Conservation (phyloP, 2,797 vertebrate species). For the Acrossocheilus wenchowensis region DNA sequence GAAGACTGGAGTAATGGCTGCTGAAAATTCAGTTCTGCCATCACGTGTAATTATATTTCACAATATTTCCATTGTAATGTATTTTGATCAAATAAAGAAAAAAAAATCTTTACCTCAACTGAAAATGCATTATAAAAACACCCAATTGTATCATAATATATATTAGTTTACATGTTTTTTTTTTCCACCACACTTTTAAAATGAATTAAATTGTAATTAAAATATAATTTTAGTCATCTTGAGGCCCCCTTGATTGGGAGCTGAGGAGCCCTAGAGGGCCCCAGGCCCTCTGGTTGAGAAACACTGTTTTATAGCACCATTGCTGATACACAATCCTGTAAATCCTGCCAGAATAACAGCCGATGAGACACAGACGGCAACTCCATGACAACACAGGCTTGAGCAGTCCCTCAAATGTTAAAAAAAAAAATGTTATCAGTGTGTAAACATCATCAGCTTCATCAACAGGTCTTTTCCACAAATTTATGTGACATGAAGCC, state of each 20-base stretch:
- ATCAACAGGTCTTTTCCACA: conserved; percentile 27
- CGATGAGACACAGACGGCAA: background rate
- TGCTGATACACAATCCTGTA: background rate
- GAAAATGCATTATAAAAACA: background rate
- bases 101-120: background rate
- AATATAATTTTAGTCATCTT: background rate
- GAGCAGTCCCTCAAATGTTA: background rate
- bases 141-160: background rate
- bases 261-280: background rate
- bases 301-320: background rate
- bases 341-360: background rate
- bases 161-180: background rate
- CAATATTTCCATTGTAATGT: background rate
- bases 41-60: background rate
- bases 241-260: background rate
- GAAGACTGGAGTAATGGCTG: background rate
- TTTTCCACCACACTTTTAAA: background rate
- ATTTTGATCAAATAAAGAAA: background rate
- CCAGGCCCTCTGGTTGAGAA: background rate
- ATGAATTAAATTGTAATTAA: background rate
- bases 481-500: conserved; percentile 33
- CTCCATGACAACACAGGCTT: conserved; percentile 34
- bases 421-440: conserved; percentile 33
- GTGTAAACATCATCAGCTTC: conserved; percentile 41
- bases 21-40: background rate